These are phyloP conservation scores for Hypomecis punctinalis DNA, from an alignment of 2,888 invertebrate species.

Conservation along the genomic window DNA sequence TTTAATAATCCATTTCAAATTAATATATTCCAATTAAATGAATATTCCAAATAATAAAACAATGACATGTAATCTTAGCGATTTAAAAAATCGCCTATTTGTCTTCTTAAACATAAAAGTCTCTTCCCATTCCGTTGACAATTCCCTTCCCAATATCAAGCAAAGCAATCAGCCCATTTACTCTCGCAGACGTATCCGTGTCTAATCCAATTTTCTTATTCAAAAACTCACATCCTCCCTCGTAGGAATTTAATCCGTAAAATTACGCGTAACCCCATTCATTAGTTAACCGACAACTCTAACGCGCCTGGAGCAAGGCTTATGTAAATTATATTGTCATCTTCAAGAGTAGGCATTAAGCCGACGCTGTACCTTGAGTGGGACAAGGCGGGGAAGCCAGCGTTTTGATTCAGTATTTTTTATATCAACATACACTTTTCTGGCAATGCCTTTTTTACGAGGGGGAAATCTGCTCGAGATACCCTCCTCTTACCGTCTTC, in stretches of 20 bases:
- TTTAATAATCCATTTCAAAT: too few relatives aligned
- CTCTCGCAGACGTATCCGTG: constrained; percentile 23
- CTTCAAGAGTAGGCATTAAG: constrained; percentile 69
- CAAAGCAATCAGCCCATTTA: constrained; percentile 27
- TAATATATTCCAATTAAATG: too few relatives aligned
- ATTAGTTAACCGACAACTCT: constrained; percentile 56
- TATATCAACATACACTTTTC: too few relatives aligned
- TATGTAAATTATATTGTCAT: constrained; percentile 74
- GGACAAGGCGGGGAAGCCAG: not conserved
- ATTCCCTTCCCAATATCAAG: constrained; percentile 13
- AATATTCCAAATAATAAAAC: too few relatives aligned
- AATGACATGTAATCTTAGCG: too few relatives aligned
- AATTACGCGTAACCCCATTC: constrained; percentile 50
- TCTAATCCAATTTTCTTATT: constrained; percentile 38
- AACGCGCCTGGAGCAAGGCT: constrained; percentile 57
- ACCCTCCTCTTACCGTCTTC: too few relatives aligned
- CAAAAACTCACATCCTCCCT: constrained; percentile 35
- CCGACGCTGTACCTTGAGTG: constrained; percentile 26
- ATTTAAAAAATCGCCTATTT: not conserved
- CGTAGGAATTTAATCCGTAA: constrained; percentile 41
- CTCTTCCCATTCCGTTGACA: not conserved
- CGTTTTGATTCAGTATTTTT: not conserved
- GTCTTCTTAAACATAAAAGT: not conserved
- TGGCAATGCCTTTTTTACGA: too few relatives aligned
- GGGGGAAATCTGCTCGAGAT: too few relatives aligned